Percentiles rank a stretch among this genome's conserved stretches.
phyloP scores from a whole-genome alignment of 2,797 vertebrate genomes.

The Dipus sagitta region DNA sequence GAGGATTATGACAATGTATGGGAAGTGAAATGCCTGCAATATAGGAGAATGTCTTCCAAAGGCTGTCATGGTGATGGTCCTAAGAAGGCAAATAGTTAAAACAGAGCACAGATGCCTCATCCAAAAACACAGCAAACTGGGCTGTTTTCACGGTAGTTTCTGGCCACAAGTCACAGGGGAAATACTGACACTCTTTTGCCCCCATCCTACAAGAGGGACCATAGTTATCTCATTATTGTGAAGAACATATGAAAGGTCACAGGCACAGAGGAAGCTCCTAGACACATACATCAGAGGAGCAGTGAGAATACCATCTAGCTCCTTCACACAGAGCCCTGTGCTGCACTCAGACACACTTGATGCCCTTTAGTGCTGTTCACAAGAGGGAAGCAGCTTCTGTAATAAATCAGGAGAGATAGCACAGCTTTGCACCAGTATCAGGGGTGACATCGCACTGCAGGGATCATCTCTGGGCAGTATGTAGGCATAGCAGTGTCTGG shows the following conservation, averaged over 20 bases:
- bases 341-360: accelerated
- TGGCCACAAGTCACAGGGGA: not conserved
- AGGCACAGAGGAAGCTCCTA: not conserved
- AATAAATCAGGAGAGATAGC: not conserved
- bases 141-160: no score
- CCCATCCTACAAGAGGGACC: not conserved
- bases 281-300: not conserved
- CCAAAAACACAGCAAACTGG: accelerated
- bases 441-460: accelerated
- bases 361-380: not conserved
- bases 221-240: not conserved
- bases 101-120: not conserved
- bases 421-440: accelerated
- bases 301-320: not conserved
- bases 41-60: accelerated
- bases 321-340: not conserved
- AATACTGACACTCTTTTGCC: not conserved
- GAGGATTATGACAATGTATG: accelerated
- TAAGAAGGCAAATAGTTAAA: no score
- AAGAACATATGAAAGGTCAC: not conserved
- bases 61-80: not conserved
- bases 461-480: accelerated
- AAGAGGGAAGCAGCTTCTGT: not conserved
- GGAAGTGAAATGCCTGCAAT: no score
- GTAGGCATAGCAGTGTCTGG: accelerated